Conservation (phyloP, 1,140 invertebrate species). For the Ganaspis sp. region DNA sequence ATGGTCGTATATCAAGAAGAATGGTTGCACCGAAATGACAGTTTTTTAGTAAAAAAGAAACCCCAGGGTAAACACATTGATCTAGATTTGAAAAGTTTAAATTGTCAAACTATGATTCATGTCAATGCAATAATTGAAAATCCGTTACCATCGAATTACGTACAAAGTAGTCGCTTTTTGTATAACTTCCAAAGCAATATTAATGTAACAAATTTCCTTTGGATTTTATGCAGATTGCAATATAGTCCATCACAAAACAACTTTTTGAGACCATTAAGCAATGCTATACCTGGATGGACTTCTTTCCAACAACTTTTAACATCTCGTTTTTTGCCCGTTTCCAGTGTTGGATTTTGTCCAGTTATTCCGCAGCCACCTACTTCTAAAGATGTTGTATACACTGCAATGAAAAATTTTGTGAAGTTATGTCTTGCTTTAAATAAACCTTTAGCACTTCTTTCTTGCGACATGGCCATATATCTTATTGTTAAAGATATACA, state of each 20-base stretch:
- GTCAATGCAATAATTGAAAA: neutral
- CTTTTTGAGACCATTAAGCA: neutral
- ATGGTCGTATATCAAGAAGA: constrained; percentile 13
- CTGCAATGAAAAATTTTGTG: constrained; percentile 29
- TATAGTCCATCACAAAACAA: neutral
- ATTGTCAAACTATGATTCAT: neutral
- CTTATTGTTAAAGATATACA: neutral
- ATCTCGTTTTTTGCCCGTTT: too few relatives aligned
- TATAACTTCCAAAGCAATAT: neutral
- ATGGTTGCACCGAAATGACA: too few relatives aligned
- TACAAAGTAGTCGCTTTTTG: neutral
- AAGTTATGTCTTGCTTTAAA: neutral
- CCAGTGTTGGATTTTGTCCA: neutral
- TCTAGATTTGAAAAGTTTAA: neutral
- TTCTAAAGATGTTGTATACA: neutral
- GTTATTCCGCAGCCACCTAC: neutral
- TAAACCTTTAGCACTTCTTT: neutral
- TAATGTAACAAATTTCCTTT: neutral
- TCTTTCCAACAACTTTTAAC: neutral
- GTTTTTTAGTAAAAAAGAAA: neutral
- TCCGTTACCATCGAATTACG: neutral
- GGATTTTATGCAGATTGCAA: neutral
- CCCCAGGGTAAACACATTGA: neutral
- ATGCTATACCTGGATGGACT: neutral
- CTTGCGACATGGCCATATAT: constrained; percentile 30